phyloP scores from a whole-genome alignment of 2,113 vertebrate species.

The Ceuthmochares aereus region DNA sequence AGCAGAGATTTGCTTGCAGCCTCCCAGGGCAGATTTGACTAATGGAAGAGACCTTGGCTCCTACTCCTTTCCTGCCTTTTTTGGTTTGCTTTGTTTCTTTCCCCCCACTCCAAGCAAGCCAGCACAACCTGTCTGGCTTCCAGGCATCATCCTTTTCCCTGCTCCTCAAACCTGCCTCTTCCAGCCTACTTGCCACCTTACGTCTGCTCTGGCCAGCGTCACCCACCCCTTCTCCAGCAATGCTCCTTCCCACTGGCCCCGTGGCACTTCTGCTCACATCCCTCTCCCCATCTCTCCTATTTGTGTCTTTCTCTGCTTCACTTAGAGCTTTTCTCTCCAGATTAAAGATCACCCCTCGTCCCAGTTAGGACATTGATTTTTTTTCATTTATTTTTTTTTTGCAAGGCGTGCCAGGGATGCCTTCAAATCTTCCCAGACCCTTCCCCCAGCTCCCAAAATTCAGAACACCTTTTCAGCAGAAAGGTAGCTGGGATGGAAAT shows the following conservation, averaged over 20 bases:
- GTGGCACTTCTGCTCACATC: accelerated
- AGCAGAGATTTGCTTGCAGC: slow-evolving; percentile 67
- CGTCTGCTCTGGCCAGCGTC: neutral
- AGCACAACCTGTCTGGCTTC: neutral
- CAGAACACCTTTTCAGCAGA: neutral
- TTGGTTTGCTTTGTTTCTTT: neutral
- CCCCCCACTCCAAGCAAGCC: neutral
- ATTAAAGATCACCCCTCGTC: neutral
- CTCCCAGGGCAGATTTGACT: slow-evolving; percentile 65
- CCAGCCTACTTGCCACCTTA: neutral
- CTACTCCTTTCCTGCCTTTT: slow-evolving; percentile 23
- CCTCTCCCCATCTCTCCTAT: neutral
- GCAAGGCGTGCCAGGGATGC: neutral
- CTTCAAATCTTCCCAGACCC: neutral
- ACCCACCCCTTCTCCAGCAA: neutral
- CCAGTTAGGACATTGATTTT: neutral
- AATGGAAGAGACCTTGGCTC: slow-evolving; percentile 68
- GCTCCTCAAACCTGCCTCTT: neutral
- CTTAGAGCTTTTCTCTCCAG: neutral
- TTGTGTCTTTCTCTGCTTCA: neutral
- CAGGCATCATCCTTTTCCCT: neutral
- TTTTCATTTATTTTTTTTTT: too few relatives aligned
- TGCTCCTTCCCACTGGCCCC: neutral
- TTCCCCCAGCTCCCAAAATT: neutral
- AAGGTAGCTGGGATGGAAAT: neutral